These are phyloP conservation scores for Chaetodon trifascialis DNA, from an alignment of 2,113 vertebrate species.

Conservation along the genomic window DNA sequence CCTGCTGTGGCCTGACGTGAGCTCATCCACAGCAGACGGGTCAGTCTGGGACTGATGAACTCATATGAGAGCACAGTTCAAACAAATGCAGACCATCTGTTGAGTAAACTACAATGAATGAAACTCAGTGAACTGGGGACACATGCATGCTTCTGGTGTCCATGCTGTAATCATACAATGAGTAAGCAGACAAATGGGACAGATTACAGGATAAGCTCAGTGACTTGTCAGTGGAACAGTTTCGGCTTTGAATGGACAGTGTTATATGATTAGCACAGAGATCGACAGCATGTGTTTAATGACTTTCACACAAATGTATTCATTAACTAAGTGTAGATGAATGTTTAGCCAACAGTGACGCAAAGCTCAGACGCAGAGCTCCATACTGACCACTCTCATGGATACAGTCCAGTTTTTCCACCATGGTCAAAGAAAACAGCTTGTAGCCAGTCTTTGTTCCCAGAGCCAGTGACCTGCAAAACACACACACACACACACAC, in stretches of 20 bases:
- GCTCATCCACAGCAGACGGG: background rate
- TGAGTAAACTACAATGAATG: background rate
- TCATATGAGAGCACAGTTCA: background rate
- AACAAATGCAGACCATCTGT: background rate
- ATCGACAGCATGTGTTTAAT: background rate
- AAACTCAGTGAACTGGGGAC: background rate
- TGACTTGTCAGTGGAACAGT: background rate
- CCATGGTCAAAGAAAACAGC: constrained; percentile 93
- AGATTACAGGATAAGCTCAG: background rate
- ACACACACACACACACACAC: constrained; percentile 33
- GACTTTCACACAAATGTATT: background rate
- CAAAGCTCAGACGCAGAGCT: background rate
- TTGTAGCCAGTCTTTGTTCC: constrained; percentile 92
- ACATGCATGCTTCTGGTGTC: background rate
- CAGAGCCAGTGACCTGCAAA: constrained; percentile 91
- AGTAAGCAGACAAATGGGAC: background rate
- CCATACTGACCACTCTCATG: constrained; percentile 92
- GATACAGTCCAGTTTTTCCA: constrained; percentile 95
- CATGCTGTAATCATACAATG: background rate
- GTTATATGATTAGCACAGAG: background rate
- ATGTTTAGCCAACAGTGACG: constrained; percentile 81
- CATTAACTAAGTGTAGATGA: background rate
- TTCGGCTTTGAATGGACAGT: background rate
- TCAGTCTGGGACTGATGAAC: background rate
- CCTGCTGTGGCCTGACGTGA: background rate